These are phyloP conservation scores for Nannoperca australis DNA, from an alignment of 2,797 vertebrate genomes.

Conservation along the genomic window DNA sequence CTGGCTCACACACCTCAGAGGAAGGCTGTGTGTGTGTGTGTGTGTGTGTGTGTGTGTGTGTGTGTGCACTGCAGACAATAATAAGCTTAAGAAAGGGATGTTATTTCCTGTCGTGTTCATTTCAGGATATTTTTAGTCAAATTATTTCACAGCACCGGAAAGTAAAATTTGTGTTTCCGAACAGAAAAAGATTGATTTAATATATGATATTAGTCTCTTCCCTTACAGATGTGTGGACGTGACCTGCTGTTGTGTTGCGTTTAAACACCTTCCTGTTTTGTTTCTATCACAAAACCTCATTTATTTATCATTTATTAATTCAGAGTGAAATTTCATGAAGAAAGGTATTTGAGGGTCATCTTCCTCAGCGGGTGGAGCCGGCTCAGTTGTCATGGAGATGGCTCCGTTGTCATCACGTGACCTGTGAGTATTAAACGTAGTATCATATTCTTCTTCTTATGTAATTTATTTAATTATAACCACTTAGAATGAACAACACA, in stretches of 20 bases:
- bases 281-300: neutral
- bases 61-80: neutral
- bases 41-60: neutral
- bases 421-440: neutral
- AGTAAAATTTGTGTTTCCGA: neutral
- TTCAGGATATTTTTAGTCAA: neutral
- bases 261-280: too few relatives aligned
- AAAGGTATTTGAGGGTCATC: neutral
- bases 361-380: neutral
- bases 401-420: too few relatives aligned
- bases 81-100: neutral
- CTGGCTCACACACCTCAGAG: slow-evolving; percentile 12
- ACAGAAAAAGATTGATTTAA: neutral
- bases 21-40: neutral
- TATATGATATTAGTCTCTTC: neutral
- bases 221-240: neutral
- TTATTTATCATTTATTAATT: neutral
- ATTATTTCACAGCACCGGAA: slow-evolving; percentile 1
- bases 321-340: neutral
- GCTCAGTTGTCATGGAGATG: too few relatives aligned
- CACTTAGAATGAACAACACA: too few relatives aligned
- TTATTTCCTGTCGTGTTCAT: slow-evolving; percentile 2
- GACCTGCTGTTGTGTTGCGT: neutral
- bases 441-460: neutral
- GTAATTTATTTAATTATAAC: too few relatives aligned